Conservation (phyloP, 2,113 vertebrate genomes). For the Chloebia gouldiae region DNA sequence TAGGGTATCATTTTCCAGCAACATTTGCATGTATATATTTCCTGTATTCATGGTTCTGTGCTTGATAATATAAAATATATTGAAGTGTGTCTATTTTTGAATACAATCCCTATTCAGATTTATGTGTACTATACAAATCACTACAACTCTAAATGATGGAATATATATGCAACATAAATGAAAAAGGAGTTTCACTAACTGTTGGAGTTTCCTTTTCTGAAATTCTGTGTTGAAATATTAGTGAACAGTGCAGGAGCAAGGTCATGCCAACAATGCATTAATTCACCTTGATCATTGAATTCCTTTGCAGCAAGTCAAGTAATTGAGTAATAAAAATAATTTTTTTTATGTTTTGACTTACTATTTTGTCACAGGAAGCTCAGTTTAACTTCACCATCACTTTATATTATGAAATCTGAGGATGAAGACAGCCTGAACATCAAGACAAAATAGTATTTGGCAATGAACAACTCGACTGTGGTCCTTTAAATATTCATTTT, state of each 20-base stretch:
- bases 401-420: background rate
- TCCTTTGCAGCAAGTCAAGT: background rate
- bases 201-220: background rate
- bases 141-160: background rate
- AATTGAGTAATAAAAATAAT: background rate
- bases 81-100: background rate
- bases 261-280: background rate
- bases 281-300: background rate
- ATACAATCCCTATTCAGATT: background rate
- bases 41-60: background rate
- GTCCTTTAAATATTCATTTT: background rate
- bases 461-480: background rate
- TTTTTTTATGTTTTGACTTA: background rate
- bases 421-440: background rate
- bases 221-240: background rate
- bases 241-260: background rate
- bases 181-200: background rate
- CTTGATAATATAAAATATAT: background rate
- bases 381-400: background rate
- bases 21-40: background rate
- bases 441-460: background rate
- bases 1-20: background rate
- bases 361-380: background rate
- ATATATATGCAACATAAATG: background rate
- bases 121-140: background rate